These are phyloP conservation scores for Pyrochroa serraticornis DNA, from an alignment of 2,888 invertebrate genomes.

Conservation along the genomic window DNA sequence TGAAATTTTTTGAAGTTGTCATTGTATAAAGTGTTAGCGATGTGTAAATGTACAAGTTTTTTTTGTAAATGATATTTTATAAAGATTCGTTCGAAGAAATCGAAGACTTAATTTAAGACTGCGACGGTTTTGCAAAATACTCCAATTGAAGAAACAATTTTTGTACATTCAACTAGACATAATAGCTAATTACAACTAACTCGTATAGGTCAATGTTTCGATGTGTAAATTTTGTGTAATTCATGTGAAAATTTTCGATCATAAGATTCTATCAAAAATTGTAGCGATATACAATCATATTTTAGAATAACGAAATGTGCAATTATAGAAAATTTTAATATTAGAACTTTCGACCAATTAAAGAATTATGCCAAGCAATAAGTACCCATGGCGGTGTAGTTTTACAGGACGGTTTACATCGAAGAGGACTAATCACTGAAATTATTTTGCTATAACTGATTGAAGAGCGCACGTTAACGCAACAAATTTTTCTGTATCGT, in stretches of 20 bases:
- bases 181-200: constrained; percentile 11
- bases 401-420: constrained; percentile 24
- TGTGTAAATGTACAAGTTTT: constrained; percentile 15
- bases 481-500: constrained; percentile 26
- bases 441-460: constrained; percentile 12
- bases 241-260: constrained; percentile 26
- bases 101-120: constrained; percentile 32
- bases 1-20: neutral
- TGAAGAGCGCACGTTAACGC: constrained; percentile 15
- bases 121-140: constrained; percentile 28
- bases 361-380: constrained; percentile 28
- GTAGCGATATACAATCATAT: constrained; percentile 48
- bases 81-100: constrained; percentile 2
- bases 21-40: neutral
- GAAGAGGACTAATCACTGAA: constrained; percentile 16
- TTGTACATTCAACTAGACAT: constrained; percentile 20
- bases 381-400: constrained; percentile 21
- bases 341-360: constrained; percentile 34
- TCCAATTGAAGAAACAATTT: constrained; percentile 27
- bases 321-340: constrained; percentile 27
- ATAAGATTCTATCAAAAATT: constrained; percentile 26
- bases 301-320: constrained; percentile 31
- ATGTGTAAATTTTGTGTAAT: constrained; percentile 36
- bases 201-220: constrained; percentile 29
- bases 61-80: constrained; percentile 21